Conservation (phyloP, 1,140 invertebrate genomes). For the Heliconius hewitsoni region DNA sequence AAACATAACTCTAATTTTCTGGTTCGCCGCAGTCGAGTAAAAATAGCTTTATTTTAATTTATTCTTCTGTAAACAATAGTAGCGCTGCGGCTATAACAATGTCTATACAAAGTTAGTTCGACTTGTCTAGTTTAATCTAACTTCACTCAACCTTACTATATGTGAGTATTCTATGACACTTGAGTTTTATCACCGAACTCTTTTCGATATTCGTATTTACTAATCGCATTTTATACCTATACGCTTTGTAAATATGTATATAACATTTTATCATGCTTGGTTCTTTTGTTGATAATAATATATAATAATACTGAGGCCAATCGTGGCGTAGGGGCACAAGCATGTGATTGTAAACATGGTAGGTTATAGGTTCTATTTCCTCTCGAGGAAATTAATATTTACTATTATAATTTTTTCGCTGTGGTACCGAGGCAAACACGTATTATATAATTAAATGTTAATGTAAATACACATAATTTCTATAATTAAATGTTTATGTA, state of each 20-base stretch:
- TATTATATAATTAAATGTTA: too few species aligned
- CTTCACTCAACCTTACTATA: not conserved
- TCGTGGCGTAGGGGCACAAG: not conserved
- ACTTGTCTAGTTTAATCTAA: constrained; percentile 24
- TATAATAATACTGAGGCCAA: not conserved
- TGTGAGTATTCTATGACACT: constrained; percentile 3
- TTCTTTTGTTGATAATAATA: too few species aligned
- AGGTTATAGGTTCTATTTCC: not conserved
- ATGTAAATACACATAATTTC: too few species aligned
- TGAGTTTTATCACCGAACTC: not conserved
- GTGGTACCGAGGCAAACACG: not conserved
- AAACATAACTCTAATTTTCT: too few species aligned
- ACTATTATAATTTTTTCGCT: not conserved
- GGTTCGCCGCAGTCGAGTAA: too few species aligned
- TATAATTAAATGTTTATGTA: too few species aligned
- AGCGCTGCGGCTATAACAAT: not conserved
- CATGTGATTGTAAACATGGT: not conserved
- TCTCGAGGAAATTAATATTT: not conserved
- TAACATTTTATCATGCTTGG: not conserved
- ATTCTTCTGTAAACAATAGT: not conserved
- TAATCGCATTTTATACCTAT: not conserved
- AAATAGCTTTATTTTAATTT: not conserved
- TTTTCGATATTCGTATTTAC: constrained; percentile 2
- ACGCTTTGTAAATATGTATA: not conserved
- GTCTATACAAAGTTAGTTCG: constrained; percentile 10